Conservation (phyloP, 2,888 invertebrate species). For the Melieria omissa region DNA sequence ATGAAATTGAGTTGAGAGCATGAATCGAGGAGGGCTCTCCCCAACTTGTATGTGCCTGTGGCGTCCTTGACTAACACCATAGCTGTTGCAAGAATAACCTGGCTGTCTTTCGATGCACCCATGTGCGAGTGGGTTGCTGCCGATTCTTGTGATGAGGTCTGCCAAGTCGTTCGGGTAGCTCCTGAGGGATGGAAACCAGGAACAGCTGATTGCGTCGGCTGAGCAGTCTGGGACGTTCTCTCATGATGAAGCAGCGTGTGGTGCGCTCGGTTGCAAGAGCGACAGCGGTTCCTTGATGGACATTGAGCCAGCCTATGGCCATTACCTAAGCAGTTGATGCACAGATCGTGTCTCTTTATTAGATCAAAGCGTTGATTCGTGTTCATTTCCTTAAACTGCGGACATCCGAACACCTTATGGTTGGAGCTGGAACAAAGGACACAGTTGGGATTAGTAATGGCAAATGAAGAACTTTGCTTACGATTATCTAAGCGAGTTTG, state of each 20-base stretch:
- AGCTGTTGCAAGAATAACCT: background rate
- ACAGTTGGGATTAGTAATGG: slow-evolving; percentile 10
- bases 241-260: slow-evolving; percentile 2
- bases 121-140: slow-evolving; percentile 4
- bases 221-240: background rate
- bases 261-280: background rate
- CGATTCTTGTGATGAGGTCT: background rate
- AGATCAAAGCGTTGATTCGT: slow-evolving; percentile 13
- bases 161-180: background rate
- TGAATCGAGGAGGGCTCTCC: background rate
- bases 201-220: background rate
- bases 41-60: background rate
- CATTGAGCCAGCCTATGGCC: slow-evolving; percentile 6
- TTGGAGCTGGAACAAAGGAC: slow-evolving; percentile 8
- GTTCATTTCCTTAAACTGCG: slow-evolving; percentile 17
- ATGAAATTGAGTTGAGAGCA: slow-evolving; percentile 7
- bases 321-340: background rate
- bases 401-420: slow-evolving; percentile 10
- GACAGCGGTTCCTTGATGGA: slow-evolving; percentile 1
- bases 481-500: background rate
- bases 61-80: slow-evolving; percentile 1
- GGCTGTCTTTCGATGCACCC: background rate
- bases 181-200: background rate
- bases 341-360: background rate
- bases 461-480: background rate